Conservation (phyloP, 2,888 invertebrate species). For the Orgyia antiqua region DNA sequence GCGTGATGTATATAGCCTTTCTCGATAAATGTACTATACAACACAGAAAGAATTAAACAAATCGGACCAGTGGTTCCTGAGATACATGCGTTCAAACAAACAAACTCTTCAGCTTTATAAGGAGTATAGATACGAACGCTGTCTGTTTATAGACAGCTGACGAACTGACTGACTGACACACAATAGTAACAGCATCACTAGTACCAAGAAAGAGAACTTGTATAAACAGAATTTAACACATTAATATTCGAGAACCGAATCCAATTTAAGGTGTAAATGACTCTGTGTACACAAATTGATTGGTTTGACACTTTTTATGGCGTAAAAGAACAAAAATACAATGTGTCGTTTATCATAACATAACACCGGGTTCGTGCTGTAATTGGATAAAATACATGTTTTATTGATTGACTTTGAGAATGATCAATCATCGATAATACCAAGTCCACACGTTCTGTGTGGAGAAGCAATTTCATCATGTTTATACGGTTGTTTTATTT, state of each 20-base stretch:
- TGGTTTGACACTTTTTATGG: slow-evolving; percentile 11
- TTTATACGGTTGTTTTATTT: neutral
- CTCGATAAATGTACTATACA: too few relatives aligned
- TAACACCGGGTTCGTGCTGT: slow-evolving; percentile 6
- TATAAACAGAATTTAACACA: neutral
- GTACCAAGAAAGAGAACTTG: neutral
- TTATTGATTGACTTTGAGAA: slow-evolving; percentile 7
- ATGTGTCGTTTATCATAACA: slow-evolving; percentile 16
- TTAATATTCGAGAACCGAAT: neutral
- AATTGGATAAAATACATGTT: slow-evolving; percentile 18
- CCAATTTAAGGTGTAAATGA: slow-evolving; percentile 5
- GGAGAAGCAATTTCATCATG: slow-evolving; percentile 7
- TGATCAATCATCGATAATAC: slow-evolving; percentile 14
- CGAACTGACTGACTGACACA: too few relatives aligned
- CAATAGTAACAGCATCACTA: neutral
- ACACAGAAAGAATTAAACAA: neutral
- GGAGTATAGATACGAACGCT: neutral
- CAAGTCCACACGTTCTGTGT: slow-evolving; percentile 13
- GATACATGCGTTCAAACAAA: neutral
- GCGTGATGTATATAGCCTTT: too few relatives aligned
- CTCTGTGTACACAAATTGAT: slow-evolving; percentile 11
- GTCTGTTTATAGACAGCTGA: neutral
- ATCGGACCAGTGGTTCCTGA: neutral
- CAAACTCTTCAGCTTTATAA: too few relatives aligned
- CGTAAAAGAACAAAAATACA: slow-evolving; percentile 5